Base-by-base conservation (phyloP, 30 jellyfish, hydroid and myxozoan genomes). In the Catostylus mosaicus region DNA sequence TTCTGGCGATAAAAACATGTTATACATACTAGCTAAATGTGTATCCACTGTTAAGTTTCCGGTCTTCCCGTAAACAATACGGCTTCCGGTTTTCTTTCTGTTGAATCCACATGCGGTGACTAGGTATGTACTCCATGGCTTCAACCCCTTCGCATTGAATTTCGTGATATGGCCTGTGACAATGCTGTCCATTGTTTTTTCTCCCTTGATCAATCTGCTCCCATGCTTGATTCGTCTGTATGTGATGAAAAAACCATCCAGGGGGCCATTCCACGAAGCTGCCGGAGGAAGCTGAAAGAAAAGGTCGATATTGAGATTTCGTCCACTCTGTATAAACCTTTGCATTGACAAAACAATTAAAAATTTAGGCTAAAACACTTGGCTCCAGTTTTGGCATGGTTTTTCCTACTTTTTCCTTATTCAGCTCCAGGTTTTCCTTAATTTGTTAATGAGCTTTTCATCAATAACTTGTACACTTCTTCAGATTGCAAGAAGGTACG, bases 211-310 rank as follows among this genome's bases (percentile, higher is more conserved):
- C 33, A 56, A 3, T 33, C 78, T 32, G 19, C 23, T 38, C 20
- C 88, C 88, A 26, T 76, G 88, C 34, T 76, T 76, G 8, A 76
- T 38, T 59, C 88, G 37, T 36, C 59, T 76, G 70, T 76, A 76
- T 20, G 88, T 76, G 61, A 76, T 59, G 72, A 48, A 76, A 33
- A 76, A 76, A 12, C 88, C 88, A 76, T 76, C 66, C 18, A 76
- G 78, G 8, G 88, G 88, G 34, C 88, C 88, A 30, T 76, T 76
- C 88, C 88, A 76, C 9, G 88, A 76, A 18, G 77, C 78, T 33
- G 67, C 38, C 59, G 88, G 88, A 31, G 88, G 88, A 46, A 48
- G 88, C 88, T 76, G 68, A n/a, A 50, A 75, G 34, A 2, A 23
- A 37, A 45, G 6, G 4, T 26, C 20, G 56, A 43, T 43, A n/a